Base-by-base conservation (phyloP, 2,888 invertebrate genomes). In the Proisotoma minuta region DNA sequence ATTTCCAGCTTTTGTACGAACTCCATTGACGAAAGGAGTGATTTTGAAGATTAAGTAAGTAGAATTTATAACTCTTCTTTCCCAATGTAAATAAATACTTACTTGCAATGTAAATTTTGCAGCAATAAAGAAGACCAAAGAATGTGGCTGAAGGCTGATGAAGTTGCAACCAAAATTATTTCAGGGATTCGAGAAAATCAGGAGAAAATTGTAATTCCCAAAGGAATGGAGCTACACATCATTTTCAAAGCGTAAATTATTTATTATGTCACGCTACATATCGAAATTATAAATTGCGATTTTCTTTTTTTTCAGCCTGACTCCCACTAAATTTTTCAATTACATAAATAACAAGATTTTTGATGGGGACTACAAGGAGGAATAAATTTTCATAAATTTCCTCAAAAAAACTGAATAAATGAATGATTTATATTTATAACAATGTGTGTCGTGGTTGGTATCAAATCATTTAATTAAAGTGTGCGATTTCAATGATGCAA, bases 131-230 rank as follows among this genome's bases (percentile, higher is more conserved):
- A 43, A 18, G 43, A 43, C n/a, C n/a, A n/a, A n/a, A n/a, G n/a
- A n/a, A n/a, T n/a, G n/a, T 43, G 43, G 43, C 43, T 43, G 5
- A n/a, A 43, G 5, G 82, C 85, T 1, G 74, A 76, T 1, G 79
- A 81, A 49, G 85, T 84, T 4, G 86, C 85, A 0, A 76, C 75
- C 50, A 80, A 80, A 56, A 84, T 86, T 57, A 77, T 86, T 24
- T 82, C 84, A 43, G 85, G 84, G 26, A 83, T 86, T 2, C 79
- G 85, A 10, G 78, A 84, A 51, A 84, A 85, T 76, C 82, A 83
- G 70, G 80, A 81, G 3, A 84, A 84, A 74, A 82, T 84, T 24
- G 85, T 84, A 43, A 82, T 85, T 15, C 86, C 86, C 0, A 82
- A 82, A 69, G 83, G 84, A 75, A 75, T 84, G 52, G 75, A 84